phyloP scores from a whole-genome alignment of 2,797 vertebrate genomes.

The Pipistrellus pipistrellus region DNA sequence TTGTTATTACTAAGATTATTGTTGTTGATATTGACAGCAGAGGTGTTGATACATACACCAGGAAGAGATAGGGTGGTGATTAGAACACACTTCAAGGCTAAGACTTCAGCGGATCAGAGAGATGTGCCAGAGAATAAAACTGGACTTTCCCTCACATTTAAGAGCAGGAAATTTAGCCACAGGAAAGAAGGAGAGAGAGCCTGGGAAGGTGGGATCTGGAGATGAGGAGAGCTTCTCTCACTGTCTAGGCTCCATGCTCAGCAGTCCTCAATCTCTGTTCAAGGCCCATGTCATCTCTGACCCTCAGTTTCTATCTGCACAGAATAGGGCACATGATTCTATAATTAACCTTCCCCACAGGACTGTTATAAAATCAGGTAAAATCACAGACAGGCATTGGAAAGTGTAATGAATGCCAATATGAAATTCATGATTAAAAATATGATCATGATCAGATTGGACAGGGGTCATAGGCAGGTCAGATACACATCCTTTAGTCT shows the following conservation, averaged over 20 bases:
- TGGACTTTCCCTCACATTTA: neutral
- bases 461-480: neutral
- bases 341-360: neutral
- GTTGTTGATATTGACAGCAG: neutral
- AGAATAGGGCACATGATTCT: neutral
- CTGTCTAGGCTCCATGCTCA: neutral
- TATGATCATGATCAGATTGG: neutral
- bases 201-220: neutral
- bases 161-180: neutral
- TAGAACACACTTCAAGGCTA: neutral
- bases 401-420: neutral
- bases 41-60: neutral
- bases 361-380: neutral
- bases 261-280: neutral
- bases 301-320: neutral
- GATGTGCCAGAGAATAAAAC: neutral
- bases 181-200: neutral
- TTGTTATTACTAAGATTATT: neutral
- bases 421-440: neutral
- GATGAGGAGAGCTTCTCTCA: neutral
- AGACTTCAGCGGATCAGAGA: neutral
- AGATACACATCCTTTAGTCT: neutral
- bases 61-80: neutral
- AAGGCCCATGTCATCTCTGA: neutral
- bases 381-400: neutral